A percentile compares a stretch with the other conserved stretches of the same genome.
Evolutionary conservation across 2,888 invertebrate species (phyloP).

Genomic region (Amphipoea lucens): DNA sequence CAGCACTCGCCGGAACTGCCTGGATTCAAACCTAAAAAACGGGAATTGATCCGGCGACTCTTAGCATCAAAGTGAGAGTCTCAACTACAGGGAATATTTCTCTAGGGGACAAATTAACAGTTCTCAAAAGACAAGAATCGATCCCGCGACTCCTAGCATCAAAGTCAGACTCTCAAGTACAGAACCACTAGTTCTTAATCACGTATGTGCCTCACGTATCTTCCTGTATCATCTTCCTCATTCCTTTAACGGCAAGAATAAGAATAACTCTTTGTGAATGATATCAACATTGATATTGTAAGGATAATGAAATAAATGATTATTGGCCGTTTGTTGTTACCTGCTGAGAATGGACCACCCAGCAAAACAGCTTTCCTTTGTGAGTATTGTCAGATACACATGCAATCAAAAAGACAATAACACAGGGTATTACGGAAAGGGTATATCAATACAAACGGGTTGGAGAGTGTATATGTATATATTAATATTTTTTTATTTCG

Average conservation of each 20-base stretch:
- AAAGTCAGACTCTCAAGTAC: neutral
- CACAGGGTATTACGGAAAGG: too few relatives aligned
- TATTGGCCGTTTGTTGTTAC: slow-evolving; percentile 23
- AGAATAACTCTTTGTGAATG: slow-evolving; percentile 59
- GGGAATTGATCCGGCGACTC: neutral
- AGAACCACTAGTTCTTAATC: neutral
- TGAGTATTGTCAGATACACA: neutral
- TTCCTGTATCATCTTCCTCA: slow-evolving; percentile 54
- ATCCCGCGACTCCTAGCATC: neutral
- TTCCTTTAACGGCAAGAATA: slow-evolving; percentile 47
- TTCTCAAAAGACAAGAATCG: too few relatives aligned
- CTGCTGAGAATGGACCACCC: slow-evolving; percentile 1
- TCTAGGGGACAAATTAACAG: too few relatives aligned
- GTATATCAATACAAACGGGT: too few relatives aligned
- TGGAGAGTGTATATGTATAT: too few relatives aligned
- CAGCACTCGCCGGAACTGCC: too few relatives aligned
- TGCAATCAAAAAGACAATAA: neutral
- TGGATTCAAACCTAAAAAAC: too few relatives aligned
- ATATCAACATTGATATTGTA: slow-evolving; percentile 48
- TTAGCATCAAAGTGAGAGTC: neutral
- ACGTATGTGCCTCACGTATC: slow-evolving; percentile 48
- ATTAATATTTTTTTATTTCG: too few relatives aligned
- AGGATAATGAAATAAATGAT: slow-evolving; percentile 46
- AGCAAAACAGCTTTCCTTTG: slow-evolving; percentile 8
- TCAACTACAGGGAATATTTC: neutral